Evolutionary conservation across 2,888 invertebrate species (phyloP).

Genomic region (Pandemis cinnamomeana): DNA sequence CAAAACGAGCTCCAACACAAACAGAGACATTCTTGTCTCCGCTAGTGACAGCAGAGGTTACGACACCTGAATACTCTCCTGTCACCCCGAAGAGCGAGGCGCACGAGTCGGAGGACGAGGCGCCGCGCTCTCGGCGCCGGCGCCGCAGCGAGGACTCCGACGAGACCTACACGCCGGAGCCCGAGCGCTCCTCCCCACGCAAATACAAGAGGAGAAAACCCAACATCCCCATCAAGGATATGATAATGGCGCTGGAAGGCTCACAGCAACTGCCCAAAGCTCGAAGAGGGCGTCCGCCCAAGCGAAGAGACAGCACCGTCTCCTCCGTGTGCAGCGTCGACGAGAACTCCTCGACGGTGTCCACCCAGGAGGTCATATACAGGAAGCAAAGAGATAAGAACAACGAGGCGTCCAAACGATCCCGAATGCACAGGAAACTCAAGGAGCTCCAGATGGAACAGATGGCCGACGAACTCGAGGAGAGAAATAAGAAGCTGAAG

Average conservation of each 20-base stretch:
- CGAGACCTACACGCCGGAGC: conserved; percentile 72
- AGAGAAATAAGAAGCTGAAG: conserved; percentile 86
- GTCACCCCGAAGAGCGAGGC: conserved; percentile 77
- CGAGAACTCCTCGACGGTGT: conserved; percentile 70
- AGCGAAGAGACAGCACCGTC: conserved; percentile 76
- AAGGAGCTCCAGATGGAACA: conserved; percentile 83
- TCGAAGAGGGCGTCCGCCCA: conserved; percentile 83
- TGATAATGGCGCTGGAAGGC: conserved; percentile 74
- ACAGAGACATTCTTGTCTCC: conserved; percentile 26
- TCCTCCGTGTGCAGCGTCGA: conserved; percentile 76
- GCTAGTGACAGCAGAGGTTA: conserved; percentile 9
- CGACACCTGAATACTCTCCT: conserved; percentile 67
- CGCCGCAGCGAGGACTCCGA: conserved; percentile 77
- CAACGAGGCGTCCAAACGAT: conserved; percentile 91
- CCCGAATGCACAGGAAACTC: conserved; percentile 88
- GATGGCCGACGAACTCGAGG: conserved; percentile 83
- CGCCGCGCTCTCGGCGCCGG: conserved; percentile 57
- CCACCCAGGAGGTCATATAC: conserved; percentile 83
- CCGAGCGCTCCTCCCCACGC: conserved; percentile 59
- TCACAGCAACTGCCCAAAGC: conserved; percentile 70
- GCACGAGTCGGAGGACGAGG: conserved; percentile 72
- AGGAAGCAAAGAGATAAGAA: conserved; percentile 90
- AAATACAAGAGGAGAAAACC: conserved; percentile 72
- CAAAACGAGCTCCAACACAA: conserved; percentile 35
- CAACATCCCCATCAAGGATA: conserved; percentile 72